phyloP scores from a whole-genome alignment of 2,888 invertebrate genomes.

The Labia minor region DNA sequence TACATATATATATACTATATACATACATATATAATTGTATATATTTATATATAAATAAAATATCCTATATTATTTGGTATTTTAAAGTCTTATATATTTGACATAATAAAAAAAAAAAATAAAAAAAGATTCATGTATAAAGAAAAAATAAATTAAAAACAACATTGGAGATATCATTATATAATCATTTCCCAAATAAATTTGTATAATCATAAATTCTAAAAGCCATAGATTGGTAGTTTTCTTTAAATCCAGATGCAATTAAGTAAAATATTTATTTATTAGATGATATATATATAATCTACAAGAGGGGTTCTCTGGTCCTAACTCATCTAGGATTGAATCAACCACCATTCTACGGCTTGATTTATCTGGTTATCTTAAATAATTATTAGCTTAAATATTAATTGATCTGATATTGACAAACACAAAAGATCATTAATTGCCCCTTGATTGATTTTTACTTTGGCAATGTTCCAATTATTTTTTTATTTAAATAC shows the following conservation, averaged over 20 bases:
- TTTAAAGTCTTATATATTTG: conserved; percentile 13
- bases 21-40: not conserved
- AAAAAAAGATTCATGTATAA: not conserved
- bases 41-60: not conserved
- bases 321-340: not conserved
- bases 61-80: conserved; percentile 13
- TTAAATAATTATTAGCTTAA: not conserved
- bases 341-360: not conserved
- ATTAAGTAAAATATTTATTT: not conserved
- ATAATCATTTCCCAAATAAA: conserved; percentile 6
- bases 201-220: not conserved
- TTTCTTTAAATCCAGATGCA: not conserved
- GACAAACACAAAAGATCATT: not conserved
- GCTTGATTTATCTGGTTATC: not conserved
- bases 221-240: not conserved
- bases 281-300: no score
- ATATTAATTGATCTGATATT: not conserved
- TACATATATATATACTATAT: not conserved
- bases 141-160: not conserved
- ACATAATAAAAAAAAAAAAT: not conserved
- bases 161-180: not conserved
- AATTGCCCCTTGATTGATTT: conserved; percentile 8
- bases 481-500: not conserved
- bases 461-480: not conserved
- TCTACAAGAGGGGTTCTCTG: conserved; percentile 7